Evolutionary conservation across 2,797 vertebrate genomes (phyloP), one percentile per base, ranked within the genome.

Genomic region (Carduelis carduelis): DNA sequence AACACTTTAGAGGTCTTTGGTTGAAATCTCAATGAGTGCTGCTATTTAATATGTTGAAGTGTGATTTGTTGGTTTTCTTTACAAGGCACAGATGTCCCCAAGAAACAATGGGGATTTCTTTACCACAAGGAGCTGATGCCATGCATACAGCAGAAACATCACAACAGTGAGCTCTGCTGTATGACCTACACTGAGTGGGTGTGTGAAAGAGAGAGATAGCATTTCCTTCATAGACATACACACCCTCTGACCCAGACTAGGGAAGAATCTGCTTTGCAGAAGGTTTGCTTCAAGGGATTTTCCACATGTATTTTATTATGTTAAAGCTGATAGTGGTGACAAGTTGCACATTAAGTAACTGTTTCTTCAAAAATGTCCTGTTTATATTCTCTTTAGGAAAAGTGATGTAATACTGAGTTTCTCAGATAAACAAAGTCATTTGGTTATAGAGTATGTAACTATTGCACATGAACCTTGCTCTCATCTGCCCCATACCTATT

Each of bases 221-320:
- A 63, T 95, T 97, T 97, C 95, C 96, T 96, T 96, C 68, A 86
- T 82, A 97, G 89, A 96, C 95, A 75, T 43, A 78, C 96, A 97
- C 93, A 96, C 93, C 92, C 95, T 96, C 90, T 82, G 82, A 95
- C 92, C 92, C 95, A 98, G 97, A 97, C 86, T 50, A 24, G 91
- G 63, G 87, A 94, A 89, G 87, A 95, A 93, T 97, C 94, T 96
- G 94, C 94, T 95, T 65, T 90, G 95, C 90, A 95, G 92, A 81
- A 75, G 93, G 84, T 91, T 96, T 93, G 79, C 94, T 97, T 96
- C 81, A 90, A 96, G 97, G 94, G 89, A 93, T 92, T 97, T 97
- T 97, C 95, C 97, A 97, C 96, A 96, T 97, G 96, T 75, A 87
- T 97, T 97, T 97, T 97, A 98, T 98, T 98, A 97, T 85, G 86